phyloP scores from a whole-genome alignment of 2,888 invertebrate genomes.

The Subacronicta megacephala region DNA sequence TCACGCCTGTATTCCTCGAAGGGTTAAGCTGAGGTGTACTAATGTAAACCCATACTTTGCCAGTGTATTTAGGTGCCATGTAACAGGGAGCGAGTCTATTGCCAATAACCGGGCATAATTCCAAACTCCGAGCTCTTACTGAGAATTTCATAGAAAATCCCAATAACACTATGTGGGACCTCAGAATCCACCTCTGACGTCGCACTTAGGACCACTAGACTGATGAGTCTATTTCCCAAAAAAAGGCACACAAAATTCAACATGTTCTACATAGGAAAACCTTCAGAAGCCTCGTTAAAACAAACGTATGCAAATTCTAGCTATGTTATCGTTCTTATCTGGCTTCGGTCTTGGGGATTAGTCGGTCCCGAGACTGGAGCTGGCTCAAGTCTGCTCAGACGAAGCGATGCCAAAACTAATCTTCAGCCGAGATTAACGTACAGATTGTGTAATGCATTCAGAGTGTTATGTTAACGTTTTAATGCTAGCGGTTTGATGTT shows the following conservation, averaged over 20 bases:
- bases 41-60: too few species aligned
- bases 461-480: conserved; percentile 57
- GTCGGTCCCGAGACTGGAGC: conserved; percentile 24
- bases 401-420: conserved; percentile 60
- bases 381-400: conserved; percentile 53
- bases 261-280: conserved; percentile 50
- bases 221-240: too few species aligned
- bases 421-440: conserved; percentile 55
- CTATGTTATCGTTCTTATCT: conserved; percentile 60
- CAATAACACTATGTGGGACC: too few species aligned
- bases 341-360: conserved; percentile 54
- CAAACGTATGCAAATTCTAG: conserved; percentile 57
- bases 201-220: too few species aligned
- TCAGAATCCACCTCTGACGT: too few species aligned
- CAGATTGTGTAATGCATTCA: conserved; percentile 61
- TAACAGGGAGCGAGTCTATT: too few species aligned
- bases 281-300: conserved; percentile 51
- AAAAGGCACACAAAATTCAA: conserved; percentile 19
- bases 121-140: too few species aligned
- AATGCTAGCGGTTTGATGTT: conserved; percentile 48
- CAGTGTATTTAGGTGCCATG: too few species aligned
- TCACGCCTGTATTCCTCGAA: too few species aligned
- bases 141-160: too few species aligned
- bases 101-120: too few species aligned
- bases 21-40: too few species aligned